These are phyloP conservation scores for Biston betularia DNA, from an alignment of 2,888 invertebrate species.

Conservation along the genomic window DNA sequence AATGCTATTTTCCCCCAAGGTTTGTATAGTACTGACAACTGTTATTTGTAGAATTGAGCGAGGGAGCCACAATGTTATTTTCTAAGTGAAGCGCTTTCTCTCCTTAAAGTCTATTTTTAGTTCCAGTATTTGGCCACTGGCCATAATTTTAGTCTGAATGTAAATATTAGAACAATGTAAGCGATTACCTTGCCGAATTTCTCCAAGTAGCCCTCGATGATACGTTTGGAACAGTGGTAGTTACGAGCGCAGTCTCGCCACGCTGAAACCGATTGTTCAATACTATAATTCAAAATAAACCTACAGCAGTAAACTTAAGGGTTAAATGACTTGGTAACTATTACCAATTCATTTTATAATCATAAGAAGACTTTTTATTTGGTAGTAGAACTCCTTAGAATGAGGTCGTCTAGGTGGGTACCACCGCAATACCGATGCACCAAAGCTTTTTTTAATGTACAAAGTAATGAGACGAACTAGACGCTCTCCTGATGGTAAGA, in stretches of 20 bases:
- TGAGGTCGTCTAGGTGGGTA: too few relatives aligned
- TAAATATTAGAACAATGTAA: conserved; percentile 26
- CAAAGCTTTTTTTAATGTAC: too few relatives aligned
- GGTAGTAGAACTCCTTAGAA: too few relatives aligned
- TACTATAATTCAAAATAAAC: too few relatives aligned
- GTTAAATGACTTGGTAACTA: too few relatives aligned
- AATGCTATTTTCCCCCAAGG: background rate
- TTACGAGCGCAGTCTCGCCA: conserved; percentile 88
- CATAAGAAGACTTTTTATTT: too few relatives aligned
- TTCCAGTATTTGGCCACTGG: background rate
- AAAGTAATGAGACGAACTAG: too few relatives aligned
- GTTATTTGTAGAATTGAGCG: background rate
- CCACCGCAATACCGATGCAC: too few relatives aligned
- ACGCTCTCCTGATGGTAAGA: too few relatives aligned
- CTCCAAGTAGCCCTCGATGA: conserved; percentile 86
- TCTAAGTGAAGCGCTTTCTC: too few relatives aligned
- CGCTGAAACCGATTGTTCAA: conserved; percentile 75
- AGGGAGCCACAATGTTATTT: background rate
- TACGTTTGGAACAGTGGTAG: conserved; percentile 84
- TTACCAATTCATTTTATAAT: too few relatives aligned
- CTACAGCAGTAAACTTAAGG: too few relatives aligned
- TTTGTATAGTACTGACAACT: background rate
- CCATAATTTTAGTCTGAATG: background rate
- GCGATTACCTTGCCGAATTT: conserved; percentile 84
- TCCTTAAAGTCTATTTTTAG: background rate